Evolutionary conservation across 2,797 vertebrate species (phyloP), one percentile per base, ranked within the genome.

Genomic region (Pogonophryne albipinna): DNA sequence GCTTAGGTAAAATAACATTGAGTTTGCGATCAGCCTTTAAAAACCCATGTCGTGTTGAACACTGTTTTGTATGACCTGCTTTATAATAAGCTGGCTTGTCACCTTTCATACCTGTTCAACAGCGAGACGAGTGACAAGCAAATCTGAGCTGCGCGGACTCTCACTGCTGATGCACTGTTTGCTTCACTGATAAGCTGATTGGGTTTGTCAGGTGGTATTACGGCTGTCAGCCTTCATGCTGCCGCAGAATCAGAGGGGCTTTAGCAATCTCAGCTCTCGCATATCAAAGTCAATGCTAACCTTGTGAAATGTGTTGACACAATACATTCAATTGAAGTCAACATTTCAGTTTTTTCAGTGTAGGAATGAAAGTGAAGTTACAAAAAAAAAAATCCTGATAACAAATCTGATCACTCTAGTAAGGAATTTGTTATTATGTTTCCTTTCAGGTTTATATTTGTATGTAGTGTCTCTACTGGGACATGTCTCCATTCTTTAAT

Each of bases 121-220:
- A 58, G 63, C 19, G 19, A 44, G 67, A 76, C 14, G 42, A 52
- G 63, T 72, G 78, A 78, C 74, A 68, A 51, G 63, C 16, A 51
- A 64, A 80, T 73, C 47, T 75, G 55, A 4, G 65, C 62, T 70
- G 52, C 61, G n/a, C 57, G 59, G 46, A 53, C 45, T 66, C 59
- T 16, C 6, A 9, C 58, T 41, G 66, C 34, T 27, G 65, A 75
- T 42, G 70, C 62, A 13, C 20, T n/a, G 51, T 57, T 77, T 16
- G 61, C 4, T 56, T 57, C 52, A 20, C 52, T 34, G 64, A 63
- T 80, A 66, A 71, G 44, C 66, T 76, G 67, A 71, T 86, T 67
- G 58, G 56, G 61, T 78, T 75, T 80, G 78, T 74, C 78, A 81
- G 81, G 19, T 45, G 79, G 31, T 57, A 65, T 85, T 66, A 78